Evolutionary conservation across 1,140 invertebrate species (phyloP).

Genomic region (Daktulosphaira vitifoliae): DNA sequence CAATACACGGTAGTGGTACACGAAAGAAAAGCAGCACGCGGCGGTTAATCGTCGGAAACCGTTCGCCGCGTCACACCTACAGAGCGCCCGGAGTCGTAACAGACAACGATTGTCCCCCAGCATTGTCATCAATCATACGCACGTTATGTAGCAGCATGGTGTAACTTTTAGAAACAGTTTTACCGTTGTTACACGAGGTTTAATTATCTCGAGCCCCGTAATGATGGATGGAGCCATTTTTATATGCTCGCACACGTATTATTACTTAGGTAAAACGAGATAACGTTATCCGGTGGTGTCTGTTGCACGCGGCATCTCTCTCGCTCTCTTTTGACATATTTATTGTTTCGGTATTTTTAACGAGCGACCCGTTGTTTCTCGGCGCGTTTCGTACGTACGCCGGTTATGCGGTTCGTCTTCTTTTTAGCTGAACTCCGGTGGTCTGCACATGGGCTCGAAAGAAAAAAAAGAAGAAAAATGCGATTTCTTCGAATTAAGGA

Average conservation of each 20-base stretch:
- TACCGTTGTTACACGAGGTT: constrained; percentile 22
- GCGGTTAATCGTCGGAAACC: no score
- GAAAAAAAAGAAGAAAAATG: no score
- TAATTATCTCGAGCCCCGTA: constrained; percentile 22
- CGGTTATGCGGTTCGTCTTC: no score
- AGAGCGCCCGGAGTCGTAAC: no score
- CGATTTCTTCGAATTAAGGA: no score
- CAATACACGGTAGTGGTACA: no score
- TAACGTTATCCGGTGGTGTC: constrained; percentile 23
- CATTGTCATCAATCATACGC: constrained; percentile 26
- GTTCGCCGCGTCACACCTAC: no score
- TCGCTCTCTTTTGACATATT: constrained; percentile 20
- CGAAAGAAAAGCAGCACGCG: no score
- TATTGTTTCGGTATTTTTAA: constrained; percentile 13
- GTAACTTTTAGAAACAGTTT: constrained; percentile 24
- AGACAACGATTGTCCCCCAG: no score
- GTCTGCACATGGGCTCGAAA: no score
- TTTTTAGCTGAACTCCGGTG: no score
- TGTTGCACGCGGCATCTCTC: no score
- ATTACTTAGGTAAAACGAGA: background rate
- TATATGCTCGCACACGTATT: background rate
- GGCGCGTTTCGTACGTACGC: background rate
- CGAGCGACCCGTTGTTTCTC: background rate
- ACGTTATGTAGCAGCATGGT: constrained; percentile 9
- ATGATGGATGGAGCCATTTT: constrained; percentile 31